Evolutionary conservation across 1,140 invertebrate genomes (phyloP).

Genomic region (Polypedilum pembai): DNA sequence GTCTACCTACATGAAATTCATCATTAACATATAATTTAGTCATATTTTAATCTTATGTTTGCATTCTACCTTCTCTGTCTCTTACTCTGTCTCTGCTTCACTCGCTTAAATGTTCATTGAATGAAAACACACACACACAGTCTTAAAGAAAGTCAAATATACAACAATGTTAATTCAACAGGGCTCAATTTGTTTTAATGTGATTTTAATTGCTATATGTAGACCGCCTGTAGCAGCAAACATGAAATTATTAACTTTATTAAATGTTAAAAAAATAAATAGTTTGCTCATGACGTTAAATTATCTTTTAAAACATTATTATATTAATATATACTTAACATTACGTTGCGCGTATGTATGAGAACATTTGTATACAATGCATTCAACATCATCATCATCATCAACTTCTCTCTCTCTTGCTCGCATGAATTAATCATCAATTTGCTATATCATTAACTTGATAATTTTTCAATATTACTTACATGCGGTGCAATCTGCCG

Average conservation of each 20-base stretch:
- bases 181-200: constrained; percentile 26
- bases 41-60: constrained; percentile 25
- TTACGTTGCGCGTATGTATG: background rate
- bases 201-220: constrained; percentile 24
- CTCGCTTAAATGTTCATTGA: background rate
- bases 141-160: background rate
- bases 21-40: constrained; percentile 27
- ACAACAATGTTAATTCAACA: constrained; percentile 9
- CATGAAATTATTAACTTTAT: constrained; percentile 25
- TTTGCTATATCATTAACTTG: constrained; percentile 14
- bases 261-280: constrained; percentile 15
- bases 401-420: background rate
- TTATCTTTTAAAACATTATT: background rate
- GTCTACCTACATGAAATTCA: background rate
- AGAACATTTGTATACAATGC: background rate
- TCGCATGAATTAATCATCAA: background rate
- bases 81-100: too few relatives aligned
- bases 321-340: background rate
- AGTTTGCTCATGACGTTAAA: constrained; percentile 16
- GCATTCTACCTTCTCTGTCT: background rate
- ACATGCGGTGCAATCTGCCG: background rate
- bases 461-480: constrained; percentile 13
- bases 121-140: background rate
- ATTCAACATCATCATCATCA: background rate
- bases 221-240: background rate